A percentile compares a stretch with the other conserved stretches of the same genome.
These are phyloP conservation scores for Ormyrus pomaceus DNA, from an alignment of 2,888 invertebrate genomes.

Conservation along the genomic window DNA sequence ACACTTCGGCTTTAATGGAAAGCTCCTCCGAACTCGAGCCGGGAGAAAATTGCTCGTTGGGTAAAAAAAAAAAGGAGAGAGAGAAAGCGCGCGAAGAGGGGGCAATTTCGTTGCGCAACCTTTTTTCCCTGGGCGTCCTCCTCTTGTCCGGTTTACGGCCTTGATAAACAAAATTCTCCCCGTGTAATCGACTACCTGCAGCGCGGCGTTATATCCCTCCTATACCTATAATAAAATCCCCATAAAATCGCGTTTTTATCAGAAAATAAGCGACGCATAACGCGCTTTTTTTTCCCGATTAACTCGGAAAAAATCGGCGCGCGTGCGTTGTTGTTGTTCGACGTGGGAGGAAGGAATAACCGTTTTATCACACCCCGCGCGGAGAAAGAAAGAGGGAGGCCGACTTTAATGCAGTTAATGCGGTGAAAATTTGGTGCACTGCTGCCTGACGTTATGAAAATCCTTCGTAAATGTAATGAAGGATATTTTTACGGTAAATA, in stretches of 20 bases:
- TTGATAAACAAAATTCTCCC: slow-evolving; percentile 56
- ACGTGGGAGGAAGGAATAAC: not conserved
- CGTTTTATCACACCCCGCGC: slow-evolving; percentile 19
- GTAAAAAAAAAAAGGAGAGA: slow-evolving; percentile 9
- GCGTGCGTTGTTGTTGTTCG: not conserved
- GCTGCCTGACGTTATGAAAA: slow-evolving; percentile 9
- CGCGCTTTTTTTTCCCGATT: slow-evolving; percentile 49
- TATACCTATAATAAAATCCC: slow-evolving; percentile 49
- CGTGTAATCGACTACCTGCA: slow-evolving; percentile 44
- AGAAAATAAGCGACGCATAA: slow-evolving; percentile 53
- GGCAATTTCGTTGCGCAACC: slow-evolving; percentile 50
- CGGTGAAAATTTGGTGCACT: slow-evolving; percentile 36
- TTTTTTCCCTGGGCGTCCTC: slow-evolving; percentile 9
- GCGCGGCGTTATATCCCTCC: not conserved
- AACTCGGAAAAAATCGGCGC: slow-evolving; percentile 45
- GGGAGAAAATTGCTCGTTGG: slow-evolving; percentile 49
- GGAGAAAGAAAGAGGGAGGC: too few species aligned
- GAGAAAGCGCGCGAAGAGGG: not conserved
- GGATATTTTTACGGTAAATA: slow-evolving; percentile 16
- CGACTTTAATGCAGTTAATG: slow-evolving; percentile 34
- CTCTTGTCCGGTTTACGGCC: slow-evolving; percentile 52
- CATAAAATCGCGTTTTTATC: slow-evolving; percentile 53
- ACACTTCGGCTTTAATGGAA: slow-evolving; percentile 30
- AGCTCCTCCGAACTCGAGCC: not conserved
- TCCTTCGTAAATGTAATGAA: slow-evolving; percentile 24